A percentile compares a stretch with the other conserved stretches of the same genome.
Conservation (phyloP, 2,888 invertebrate species). For the Leucophora obtusa region DNA sequence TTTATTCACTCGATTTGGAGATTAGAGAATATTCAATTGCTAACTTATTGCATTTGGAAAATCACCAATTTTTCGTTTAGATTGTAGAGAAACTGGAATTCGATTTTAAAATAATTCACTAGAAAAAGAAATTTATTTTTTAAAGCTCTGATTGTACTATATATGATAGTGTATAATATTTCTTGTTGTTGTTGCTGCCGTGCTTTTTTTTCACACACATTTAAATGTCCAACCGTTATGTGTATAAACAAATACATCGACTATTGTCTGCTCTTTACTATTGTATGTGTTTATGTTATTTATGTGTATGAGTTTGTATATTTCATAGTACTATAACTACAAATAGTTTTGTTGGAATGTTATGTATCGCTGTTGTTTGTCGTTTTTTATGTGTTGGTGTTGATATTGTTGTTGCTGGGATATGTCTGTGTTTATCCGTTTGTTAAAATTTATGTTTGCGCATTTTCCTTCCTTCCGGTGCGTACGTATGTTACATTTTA, state of each 20-base stretch:
- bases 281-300: conserved; percentile 24
- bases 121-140: too few relatives aligned
- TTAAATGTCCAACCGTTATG: conserved; percentile 18
- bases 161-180: conserved; percentile 16
- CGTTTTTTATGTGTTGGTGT: conserved; percentile 35
- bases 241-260: conserved; percentile 23
- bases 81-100: too few relatives aligned
- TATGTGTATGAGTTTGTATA: conserved; percentile 11
- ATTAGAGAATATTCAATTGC: too few relatives aligned
- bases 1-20: too few relatives aligned
- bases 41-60: too few relatives aligned
- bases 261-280: conserved; percentile 40
- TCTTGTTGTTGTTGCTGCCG: neutral
- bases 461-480: conserved; percentile 68
- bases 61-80: too few relatives aligned
- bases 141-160: neutral
- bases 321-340: neutral
- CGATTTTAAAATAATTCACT: too few relatives aligned
- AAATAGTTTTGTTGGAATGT: conserved; percentile 45
- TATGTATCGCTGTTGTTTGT: conserved; percentile 22
- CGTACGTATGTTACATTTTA: conserved; percentile 52
- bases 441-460: conserved; percentile 72
- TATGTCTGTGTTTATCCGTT: conserved; percentile 70
- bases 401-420: conserved; percentile 25
- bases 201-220: conserved; percentile 3